Percentiles rank a stretch among this genome's conserved stretches.
These are phyloP conservation scores for Monarcha castaneiventris DNA, from an alignment of 2,113 vertebrate genomes.

Conservation along the genomic window DNA sequence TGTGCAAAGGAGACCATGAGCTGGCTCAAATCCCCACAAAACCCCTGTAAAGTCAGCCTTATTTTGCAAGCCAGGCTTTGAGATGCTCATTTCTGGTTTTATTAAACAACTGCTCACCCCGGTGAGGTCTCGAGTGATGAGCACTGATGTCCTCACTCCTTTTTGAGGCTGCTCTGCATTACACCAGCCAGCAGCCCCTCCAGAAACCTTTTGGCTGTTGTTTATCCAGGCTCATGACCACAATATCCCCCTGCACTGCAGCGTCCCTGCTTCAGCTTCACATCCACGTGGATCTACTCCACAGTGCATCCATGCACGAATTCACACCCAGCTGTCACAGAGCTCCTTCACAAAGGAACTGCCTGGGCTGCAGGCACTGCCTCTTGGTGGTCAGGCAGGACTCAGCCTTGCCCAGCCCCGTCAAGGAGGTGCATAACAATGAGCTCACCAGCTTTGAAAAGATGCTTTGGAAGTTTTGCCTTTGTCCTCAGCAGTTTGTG, in stretches of 20 bases:
- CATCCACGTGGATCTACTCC: background rate
- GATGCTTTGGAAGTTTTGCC: background rate
- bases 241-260: background rate
- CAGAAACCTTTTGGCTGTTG: background rate
- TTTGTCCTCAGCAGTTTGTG: background rate
- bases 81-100: background rate
- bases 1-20: background rate
- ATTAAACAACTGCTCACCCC: background rate
- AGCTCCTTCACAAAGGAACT: background rate
- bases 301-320: fast-evolving
- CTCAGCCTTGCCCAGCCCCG: background rate
- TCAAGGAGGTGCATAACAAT: fast-evolving
- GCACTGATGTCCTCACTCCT: background rate
- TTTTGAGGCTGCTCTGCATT: background rate
- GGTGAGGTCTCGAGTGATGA: fast-evolving
- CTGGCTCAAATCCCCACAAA: background rate
- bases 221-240: background rate
- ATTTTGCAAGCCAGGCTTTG: background rate
- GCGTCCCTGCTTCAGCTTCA: background rate
- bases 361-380: background rate
- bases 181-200: background rate
- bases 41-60: background rate
- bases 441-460: background rate
- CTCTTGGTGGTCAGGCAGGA: fast-evolving
- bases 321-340: background rate